Evolutionary conservation across 2,888 invertebrate species (phyloP).

Genomic region (Geotrupes spiniger): DNA sequence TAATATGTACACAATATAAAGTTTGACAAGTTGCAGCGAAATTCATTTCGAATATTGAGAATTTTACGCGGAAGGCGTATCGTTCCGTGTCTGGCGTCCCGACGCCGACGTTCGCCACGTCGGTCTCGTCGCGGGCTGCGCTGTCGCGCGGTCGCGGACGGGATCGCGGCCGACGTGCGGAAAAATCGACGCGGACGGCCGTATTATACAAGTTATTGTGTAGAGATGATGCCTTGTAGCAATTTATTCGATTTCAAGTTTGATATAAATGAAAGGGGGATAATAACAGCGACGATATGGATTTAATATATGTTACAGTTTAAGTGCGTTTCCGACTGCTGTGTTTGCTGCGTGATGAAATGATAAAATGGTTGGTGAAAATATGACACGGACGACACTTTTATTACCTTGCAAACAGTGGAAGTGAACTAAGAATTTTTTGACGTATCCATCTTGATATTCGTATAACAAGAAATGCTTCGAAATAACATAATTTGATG

Average conservation of each 20-base stretch:
- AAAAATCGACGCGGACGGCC: constrained; percentile 3
- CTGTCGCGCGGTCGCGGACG: background rate
- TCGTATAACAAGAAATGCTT: too few relatives aligned
- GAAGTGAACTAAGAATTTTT: too few relatives aligned
- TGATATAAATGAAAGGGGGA: constrained; percentile 19
- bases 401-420: too few relatives aligned
- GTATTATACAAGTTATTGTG: constrained; percentile 34
- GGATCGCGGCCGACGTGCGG: constrained; percentile 13
- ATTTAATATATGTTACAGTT: constrained; percentile 4
- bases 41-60: constrained; percentile 45
- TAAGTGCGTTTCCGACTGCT: background rate
- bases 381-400: too few relatives aligned
- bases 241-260: constrained; percentile 34
- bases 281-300: constrained; percentile 6
- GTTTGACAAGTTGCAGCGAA: constrained; percentile 45
- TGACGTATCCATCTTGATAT: too few relatives aligned
- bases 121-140: constrained; percentile 8
- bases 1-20: constrained; percentile 47
- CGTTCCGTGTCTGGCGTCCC: constrained; percentile 32
- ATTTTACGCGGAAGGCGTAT: constrained; percentile 40
- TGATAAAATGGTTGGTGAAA: too few relatives aligned
- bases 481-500: too few relatives aligned
- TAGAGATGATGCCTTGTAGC: constrained; percentile 28
- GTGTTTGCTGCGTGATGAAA: too few relatives aligned
- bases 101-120: constrained; percentile 20